These are phyloP conservation scores for Eutrigla gurnardus DNA, from an alignment of 2,797 vertebrate species.

Conservation along the genomic window DNA sequence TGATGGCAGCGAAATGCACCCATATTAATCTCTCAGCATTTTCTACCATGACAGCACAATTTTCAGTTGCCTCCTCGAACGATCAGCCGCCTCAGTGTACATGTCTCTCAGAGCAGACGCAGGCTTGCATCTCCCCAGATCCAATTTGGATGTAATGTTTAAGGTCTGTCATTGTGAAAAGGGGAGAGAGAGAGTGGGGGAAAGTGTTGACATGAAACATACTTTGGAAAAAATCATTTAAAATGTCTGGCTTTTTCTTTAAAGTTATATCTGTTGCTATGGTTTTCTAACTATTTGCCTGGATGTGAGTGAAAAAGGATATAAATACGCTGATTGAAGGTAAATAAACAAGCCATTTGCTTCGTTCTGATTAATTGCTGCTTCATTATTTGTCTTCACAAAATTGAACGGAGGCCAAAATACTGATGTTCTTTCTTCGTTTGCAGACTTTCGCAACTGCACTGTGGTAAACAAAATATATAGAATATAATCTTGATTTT, in stretches of 20 bases:
- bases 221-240: constrained; percentile 46
- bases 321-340: constrained; percentile 34
- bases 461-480: constrained; percentile 20
- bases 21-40: constrained; percentile 75
- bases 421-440: constrained; percentile 23
- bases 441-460: constrained; percentile 24
- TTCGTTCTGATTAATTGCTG: constrained; percentile 46
- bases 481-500: no score
- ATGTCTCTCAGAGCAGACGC: constrained; percentile 67
- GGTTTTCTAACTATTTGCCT: neutral
- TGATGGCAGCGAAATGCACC: constrained; percentile 71
- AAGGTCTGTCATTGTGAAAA: constrained; percentile 61
- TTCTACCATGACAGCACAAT: constrained; percentile 79
- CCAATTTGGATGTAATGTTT: constrained; percentile 74
- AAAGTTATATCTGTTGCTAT: constrained; percentile 1
- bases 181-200: constrained; percentile 1
- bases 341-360: constrained; percentile 36
- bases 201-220: constrained; percentile 36
- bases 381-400: constrained; percentile 57
- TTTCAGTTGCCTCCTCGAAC: constrained; percentile 62
- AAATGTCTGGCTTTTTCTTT: constrained; percentile 28
- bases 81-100: constrained; percentile 61
- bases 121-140: constrained; percentile 60
- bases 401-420: constrained; percentile 52
- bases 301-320: neutral